phyloP scores from a whole-genome alignment of 2,113 vertebrate species.

The Thamnaconus septentrionalis region DNA sequence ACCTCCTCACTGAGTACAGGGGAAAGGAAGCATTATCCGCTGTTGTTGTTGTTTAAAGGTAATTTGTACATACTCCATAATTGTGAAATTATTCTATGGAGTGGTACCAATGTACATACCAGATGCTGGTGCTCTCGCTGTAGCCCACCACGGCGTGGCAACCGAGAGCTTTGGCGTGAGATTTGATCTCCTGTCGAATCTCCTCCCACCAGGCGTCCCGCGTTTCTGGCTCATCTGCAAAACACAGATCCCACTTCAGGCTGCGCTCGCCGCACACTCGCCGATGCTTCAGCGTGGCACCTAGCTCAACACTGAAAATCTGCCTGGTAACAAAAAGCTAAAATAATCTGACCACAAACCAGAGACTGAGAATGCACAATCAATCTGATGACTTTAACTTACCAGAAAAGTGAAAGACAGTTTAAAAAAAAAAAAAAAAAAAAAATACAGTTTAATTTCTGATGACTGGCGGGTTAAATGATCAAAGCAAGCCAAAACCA shows the following conservation, averaged over 20 bases:
- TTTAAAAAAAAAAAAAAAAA: background rate
- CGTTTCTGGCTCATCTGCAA: constrained; percentile 98
- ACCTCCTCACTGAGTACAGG: constrained; percentile 87
- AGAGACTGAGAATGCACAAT: too few relatives aligned
- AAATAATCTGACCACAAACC: too few relatives aligned
- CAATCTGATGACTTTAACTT: too few relatives aligned
- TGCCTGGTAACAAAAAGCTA: too few relatives aligned
- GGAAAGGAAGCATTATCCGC: background rate
- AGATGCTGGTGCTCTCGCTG: constrained; percentile 98
- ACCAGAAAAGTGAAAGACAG: too few relatives aligned
- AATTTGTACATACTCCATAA: background rate
- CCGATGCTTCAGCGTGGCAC: constrained; percentile 8
- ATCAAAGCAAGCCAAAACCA: constrained; percentile 64
- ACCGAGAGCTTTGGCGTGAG: constrained; percentile 96
- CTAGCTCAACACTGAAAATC: background rate
- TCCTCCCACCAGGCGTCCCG: constrained; percentile 99
- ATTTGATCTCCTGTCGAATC: constrained; percentile 99
- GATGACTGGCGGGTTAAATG: constrained; percentile 41
- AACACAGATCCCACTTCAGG: constrained; percentile 58
- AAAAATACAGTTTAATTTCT: background rate
- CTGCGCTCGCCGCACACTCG: constrained; percentile 4
- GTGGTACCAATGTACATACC: constrained; percentile 74
- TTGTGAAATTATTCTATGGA: background rate
- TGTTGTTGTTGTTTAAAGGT: background rate
- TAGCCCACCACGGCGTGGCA: constrained; percentile 98